Evolutionary conservation across 2,797 vertebrate species (phyloP).

Genomic region (Anniella stebbinsi): DNA sequence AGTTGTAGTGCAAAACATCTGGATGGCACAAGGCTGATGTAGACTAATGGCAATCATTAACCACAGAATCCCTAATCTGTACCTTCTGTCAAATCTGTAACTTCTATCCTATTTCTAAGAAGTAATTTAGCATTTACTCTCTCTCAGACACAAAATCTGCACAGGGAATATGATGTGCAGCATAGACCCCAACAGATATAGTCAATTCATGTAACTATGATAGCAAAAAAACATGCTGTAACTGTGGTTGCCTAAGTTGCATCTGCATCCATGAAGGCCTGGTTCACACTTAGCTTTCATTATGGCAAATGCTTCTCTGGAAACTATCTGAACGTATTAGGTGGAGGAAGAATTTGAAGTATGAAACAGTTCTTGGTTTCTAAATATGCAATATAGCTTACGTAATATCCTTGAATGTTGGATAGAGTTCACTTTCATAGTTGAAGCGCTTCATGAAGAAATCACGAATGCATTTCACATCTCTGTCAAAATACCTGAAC

Average conservation of each 20-base stretch:
- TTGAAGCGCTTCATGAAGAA: constrained; percentile 91
- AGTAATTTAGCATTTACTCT: not conserved
- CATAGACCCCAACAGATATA: not conserved
- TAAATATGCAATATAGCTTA: constrained; percentile 69
- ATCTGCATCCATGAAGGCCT: too few relatives aligned
- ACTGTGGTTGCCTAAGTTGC: not conserved
- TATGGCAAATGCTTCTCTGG: not conserved
- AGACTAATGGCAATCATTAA: not conserved
- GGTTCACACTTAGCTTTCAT: not conserved
- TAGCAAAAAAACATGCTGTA: not conserved
- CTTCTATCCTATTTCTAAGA: not conserved
- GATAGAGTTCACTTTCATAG: constrained; percentile 96
- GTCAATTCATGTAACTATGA: not conserved
- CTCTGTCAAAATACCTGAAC: constrained; percentile 96
- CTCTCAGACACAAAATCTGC: too few relatives aligned
- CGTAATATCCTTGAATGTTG: constrained; percentile 92
- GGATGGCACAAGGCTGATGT: too few relatives aligned
- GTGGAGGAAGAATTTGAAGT: not conserved
- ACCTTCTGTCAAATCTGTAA: not conserved
- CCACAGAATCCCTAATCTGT: not conserved
- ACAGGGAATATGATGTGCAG: not conserved
- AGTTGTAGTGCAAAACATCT: too few relatives aligned
- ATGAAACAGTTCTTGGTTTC: not conserved
- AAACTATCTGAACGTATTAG: not conserved
- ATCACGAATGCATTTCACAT: constrained; percentile 94